A percentile compares a stretch with the other conserved stretches of the same genome.
Conservation (phyloP, 2,113 vertebrate genomes). For the Sialia sialis region DNA sequence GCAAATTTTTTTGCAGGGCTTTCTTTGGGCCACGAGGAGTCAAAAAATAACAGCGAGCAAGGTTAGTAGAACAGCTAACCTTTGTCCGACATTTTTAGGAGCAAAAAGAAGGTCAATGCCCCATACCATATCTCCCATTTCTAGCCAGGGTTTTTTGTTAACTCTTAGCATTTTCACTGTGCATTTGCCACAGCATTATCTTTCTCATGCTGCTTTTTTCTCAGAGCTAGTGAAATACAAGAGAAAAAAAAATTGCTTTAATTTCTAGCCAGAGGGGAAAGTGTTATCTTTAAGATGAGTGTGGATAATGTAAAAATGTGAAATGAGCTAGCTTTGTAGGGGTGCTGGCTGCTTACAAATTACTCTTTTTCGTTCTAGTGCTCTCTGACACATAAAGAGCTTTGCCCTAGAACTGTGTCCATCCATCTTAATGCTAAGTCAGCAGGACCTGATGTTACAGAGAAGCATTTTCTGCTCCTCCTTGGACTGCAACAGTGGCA, state of each 20-base stretch:
- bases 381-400: not conserved
- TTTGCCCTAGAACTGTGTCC: not conserved
- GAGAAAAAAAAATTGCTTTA: not conserved
- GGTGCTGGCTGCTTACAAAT: not conserved
- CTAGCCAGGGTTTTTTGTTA: slow-evolving; percentile 20
- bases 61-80: slow-evolving; percentile 56
- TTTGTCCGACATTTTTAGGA: slow-evolving; percentile 58
- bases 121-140: slow-evolving; percentile 44
- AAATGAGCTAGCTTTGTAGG: not conserved
- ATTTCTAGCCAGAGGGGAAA: not conserved
- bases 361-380: not conserved
- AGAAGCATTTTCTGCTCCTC: not conserved
- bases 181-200: not conserved
- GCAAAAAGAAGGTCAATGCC: slow-evolving; percentile 34
- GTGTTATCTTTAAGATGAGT: not conserved
- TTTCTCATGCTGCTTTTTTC: not conserved
- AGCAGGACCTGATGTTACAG: not conserved
- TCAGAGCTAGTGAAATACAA: not conserved
- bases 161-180: slow-evolving; percentile 30
- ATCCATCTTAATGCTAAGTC: not conserved
- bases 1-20: slow-evolving; percentile 52
- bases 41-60: not conserved
- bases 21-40: not conserved
- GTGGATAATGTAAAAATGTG: not conserved
- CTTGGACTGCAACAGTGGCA: not conserved